These are phyloP conservation scores for Chesias legatella DNA, from an alignment of 2,888 invertebrate species.

Conservation along the genomic window DNA sequence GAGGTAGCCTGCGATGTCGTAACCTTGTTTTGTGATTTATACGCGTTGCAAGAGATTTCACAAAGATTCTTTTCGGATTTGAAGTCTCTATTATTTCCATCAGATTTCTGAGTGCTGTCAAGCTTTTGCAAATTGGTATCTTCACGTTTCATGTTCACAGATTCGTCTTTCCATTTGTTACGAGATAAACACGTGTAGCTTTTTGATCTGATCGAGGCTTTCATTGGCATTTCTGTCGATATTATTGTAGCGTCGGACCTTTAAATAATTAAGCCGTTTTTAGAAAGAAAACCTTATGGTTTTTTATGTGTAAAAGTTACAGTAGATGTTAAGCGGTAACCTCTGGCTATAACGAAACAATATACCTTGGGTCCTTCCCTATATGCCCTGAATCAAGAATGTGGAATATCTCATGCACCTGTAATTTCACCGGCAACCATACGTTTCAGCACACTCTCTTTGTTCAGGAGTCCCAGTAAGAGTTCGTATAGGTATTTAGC, in stretches of 20 bases:
- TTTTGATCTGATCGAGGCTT: conserved; percentile 8
- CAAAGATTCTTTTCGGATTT: neutral
- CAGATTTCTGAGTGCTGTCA: neutral
- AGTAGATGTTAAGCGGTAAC: too few relatives aligned
- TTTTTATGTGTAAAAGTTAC: too few relatives aligned
- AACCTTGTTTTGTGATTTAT: neutral
- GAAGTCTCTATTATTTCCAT: neutral
- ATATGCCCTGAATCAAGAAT: too few relatives aligned
- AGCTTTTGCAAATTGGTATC: neutral
- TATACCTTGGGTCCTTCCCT: too few relatives aligned
- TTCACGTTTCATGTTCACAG: too few relatives aligned
- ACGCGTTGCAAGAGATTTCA: neutral
- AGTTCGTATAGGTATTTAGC: neutral
- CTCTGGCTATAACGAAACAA: too few relatives aligned
- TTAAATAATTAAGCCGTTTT: neutral
- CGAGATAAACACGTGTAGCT: conserved; percentile 16
- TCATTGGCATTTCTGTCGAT: conserved; percentile 11
- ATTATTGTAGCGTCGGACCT: conserved; percentile 16
- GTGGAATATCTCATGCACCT: too few relatives aligned
- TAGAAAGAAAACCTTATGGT: too few relatives aligned
- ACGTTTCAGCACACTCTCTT: too few relatives aligned
- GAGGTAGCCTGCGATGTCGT: conserved; percentile 2
- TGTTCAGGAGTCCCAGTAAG: neutral
- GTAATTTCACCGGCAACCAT: too few relatives aligned
- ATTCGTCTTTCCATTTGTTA: neutral